Conservation (phyloP, 1,140 invertebrate species). For the Atta colombica region DNA sequence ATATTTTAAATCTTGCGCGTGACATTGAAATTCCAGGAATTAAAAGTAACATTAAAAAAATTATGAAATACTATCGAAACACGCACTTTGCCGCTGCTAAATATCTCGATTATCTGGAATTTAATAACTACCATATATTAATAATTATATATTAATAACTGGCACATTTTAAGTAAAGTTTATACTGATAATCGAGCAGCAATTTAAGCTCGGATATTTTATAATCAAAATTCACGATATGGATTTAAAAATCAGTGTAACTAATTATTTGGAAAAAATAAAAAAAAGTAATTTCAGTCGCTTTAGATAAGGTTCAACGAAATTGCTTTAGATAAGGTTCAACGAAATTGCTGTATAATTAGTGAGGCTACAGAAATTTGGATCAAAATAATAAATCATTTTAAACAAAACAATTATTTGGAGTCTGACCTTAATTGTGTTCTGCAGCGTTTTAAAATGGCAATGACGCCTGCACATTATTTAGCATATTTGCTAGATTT, state of each 20-base stretch:
- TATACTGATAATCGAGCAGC: conserved; percentile 18
- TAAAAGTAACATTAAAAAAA: too few relatives aligned
- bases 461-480: conserved; percentile 34
- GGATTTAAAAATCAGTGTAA: conserved; percentile 27
- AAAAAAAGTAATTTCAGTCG: conserved; percentile 36
- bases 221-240: conserved; percentile 25
- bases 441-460: conserved; percentile 24
- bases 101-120: background rate
- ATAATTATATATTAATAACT: conserved; percentile 44
- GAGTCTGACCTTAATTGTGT: conserved; percentile 1
- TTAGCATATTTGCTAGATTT: background rate
- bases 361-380: conserved; percentile 33
- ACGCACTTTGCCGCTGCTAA: conserved; percentile 68
- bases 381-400: background rate
- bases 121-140: too few relatives aligned
- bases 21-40: too few relatives aligned
- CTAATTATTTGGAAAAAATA: conserved; percentile 37
- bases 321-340: conserved; percentile 42
- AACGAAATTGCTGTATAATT: conserved; percentile 42
- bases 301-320: conserved; percentile 48
- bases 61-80: conserved; percentile 35
- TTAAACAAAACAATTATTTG: conserved; percentile 15
- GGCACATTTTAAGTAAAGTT: conserved; percentile 31
- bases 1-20: too few relatives aligned
- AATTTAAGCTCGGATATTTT: conserved; percentile 15